Percentiles rank a stretch among this genome's conserved stretches.
Evolutionary conservation across 2,113 vertebrate species (phyloP).

Genomic region (Orientallactaga bullata): DNA sequence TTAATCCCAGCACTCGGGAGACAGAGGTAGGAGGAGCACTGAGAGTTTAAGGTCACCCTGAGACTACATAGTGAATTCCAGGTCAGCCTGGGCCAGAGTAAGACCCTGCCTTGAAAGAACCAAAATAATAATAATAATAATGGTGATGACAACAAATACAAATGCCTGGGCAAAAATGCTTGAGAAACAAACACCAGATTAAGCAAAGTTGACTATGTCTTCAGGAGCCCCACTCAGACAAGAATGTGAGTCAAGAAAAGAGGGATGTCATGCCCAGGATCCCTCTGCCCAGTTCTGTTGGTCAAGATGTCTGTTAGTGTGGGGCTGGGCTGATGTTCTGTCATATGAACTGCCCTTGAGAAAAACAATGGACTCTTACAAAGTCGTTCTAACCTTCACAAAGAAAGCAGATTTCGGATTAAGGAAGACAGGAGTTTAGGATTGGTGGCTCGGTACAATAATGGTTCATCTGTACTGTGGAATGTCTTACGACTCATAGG

Average conservation of each 20-base stretch:
- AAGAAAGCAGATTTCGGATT: neutral
- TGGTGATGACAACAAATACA: neutral
- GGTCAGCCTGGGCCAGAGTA: no score
- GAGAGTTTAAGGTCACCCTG: no score
- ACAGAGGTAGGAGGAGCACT: no score
- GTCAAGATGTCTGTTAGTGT: neutral
- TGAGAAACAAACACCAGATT: neutral
- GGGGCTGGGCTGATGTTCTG: neutral
- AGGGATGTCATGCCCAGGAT: neutral
- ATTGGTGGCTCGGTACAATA: neutral
- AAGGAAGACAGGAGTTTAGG: neutral
- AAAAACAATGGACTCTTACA: neutral
- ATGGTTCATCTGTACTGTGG: neutral
- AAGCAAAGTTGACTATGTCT: neutral
- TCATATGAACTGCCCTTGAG: neutral
- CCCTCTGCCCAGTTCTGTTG: neutral
- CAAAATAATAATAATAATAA: no score
- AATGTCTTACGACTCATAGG: neutral
- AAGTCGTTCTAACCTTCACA: neutral
- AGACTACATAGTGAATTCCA: no score
- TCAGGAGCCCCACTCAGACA: neutral
- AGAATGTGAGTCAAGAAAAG: neutral
- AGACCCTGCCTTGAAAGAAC: no score
- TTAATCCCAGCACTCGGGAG: no score
- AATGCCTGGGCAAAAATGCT: neutral